Evolutionary conservation across 2,113 vertebrate species (phyloP), one percentile per base, ranked within the genome.

Genomic region (Acanthisitta chloris): DNA sequence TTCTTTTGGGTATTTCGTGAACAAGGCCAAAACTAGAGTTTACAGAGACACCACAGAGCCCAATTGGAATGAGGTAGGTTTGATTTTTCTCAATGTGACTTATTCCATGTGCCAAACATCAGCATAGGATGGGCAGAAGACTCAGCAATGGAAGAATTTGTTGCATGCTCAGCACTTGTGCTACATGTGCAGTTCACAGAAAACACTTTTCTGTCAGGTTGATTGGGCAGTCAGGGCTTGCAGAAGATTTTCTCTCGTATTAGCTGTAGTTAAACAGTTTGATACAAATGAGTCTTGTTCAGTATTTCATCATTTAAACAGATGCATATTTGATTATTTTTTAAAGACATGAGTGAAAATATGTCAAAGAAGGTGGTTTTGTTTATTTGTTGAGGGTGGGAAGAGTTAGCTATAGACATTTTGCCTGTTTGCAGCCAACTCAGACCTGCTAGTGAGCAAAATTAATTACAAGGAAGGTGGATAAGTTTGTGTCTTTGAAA

Each of bases 1-100:
- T 93, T 99, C 99, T 54, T 99, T 99, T 12, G 99, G 99, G 20
- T 99, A 99, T 97, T 99, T 99, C 38, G 99, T 99, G 96, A 99
- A 99, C 97, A 99, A 99, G 97, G 99, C 99, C 43, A 99, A 99
- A 97, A 99, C 99, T 0, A 98, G 99, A 2, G 99, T 99, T 73
- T 99, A 99, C 97, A 97, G 99, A 94, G 99, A 99, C 96, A 99
- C 99, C 0, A 98, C 98, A 0, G 99, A 99, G 94, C 99, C 99
- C 64, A 99, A 98, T 97, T 99, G 99, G 99, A 99, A 99, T 0
- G 99, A 99, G 99, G 99, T 99, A 66, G 97, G 98, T 69, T 57
- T 64, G 40, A 20, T 25, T 23, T 48, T 77, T 69, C 57, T 61
- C 20, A 4, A 8, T 26, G 21, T 14, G 36, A 8, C 14, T 82